Percentiles rank a stretch among this genome's conserved stretches.
phyloP scores from a whole-genome alignment of 2,888 invertebrate species.

The Trissoscelio sp. region DNA sequence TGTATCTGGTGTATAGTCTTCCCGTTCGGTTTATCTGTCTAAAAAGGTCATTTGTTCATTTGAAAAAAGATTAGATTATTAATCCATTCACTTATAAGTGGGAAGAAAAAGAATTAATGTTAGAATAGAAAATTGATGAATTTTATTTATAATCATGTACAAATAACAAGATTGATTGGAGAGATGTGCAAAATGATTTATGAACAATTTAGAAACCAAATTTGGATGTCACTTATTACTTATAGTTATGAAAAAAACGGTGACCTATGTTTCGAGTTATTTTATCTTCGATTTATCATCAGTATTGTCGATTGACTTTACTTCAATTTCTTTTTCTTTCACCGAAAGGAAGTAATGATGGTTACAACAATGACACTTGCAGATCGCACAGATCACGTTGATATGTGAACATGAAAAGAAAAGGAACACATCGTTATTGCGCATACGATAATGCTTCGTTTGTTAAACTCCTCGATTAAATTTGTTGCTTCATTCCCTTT shows the following conservation, averaged over 20 bases:
- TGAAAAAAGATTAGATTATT: slow-evolving; percentile 48
- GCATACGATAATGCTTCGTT: slow-evolving; percentile 49
- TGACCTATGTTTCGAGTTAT: slow-evolving; percentile 38
- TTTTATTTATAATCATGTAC: slow-evolving; percentile 48
- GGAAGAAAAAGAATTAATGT: slow-evolving; percentile 35
- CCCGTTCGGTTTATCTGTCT: slow-evolving; percentile 38
- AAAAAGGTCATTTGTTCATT: slow-evolving; percentile 5
- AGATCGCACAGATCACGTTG: slow-evolving; percentile 78
- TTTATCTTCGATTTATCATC: slow-evolving; percentile 48
- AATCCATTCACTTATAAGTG: slow-evolving; percentile 19
- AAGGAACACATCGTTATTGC: slow-evolving; percentile 69
- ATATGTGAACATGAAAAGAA: slow-evolving; percentile 78
- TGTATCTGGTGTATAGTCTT: slow-evolving; percentile 59
- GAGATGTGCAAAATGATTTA: slow-evolving; percentile 11
- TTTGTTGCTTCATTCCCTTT: slow-evolving; percentile 31
- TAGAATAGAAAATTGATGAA: slow-evolving; percentile 39
- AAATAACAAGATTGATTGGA: slow-evolving; percentile 28
- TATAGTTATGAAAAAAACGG: slow-evolving; percentile 38
- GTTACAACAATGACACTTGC: slow-evolving; percentile 59
- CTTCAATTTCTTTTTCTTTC: too few species aligned
- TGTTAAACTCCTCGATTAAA: neutral
- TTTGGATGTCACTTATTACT: slow-evolving; percentile 49
- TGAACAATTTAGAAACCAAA: slow-evolving; percentile 42
- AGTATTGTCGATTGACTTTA: slow-evolving; percentile 68
- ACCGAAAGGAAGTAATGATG: slow-evolving; percentile 49